Percentiles rank a stretch among this genome's conserved stretches.
Evolutionary conservation across 1,140 invertebrate genomes (phyloP).

Genomic region (Latrodectus geometricus): DNA sequence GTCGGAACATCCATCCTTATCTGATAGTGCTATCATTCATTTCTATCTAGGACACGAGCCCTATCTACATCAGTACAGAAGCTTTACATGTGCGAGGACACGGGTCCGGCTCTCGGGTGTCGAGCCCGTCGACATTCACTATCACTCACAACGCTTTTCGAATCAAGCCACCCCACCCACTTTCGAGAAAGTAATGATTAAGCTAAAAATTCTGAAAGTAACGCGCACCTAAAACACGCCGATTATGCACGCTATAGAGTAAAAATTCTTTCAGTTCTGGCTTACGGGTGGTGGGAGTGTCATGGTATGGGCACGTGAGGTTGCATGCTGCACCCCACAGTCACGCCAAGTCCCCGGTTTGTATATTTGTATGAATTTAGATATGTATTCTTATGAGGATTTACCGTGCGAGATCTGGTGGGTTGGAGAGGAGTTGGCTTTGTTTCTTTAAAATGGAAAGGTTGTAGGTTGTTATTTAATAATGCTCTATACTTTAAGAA

Average conservation of each 20-base stretch:
- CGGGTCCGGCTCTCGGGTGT: background rate
- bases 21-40: background rate
- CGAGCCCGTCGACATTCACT: background rate
- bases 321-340: constrained; percentile 2
- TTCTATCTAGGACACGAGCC: background rate
- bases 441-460: background rate
- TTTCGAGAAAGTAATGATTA: background rate
- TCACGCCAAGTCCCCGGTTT: constrained; percentile 10
- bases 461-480: too few species aligned
- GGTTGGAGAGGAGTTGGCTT: background rate
- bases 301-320: constrained; percentile 5
- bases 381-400: background rate
- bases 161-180: background rate
- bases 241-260: background rate
- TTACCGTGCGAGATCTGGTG: background rate
- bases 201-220: background rate
- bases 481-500: too few species aligned
- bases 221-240: background rate
- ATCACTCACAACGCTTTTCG: background rate
- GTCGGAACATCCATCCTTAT: background rate
- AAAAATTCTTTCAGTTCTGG: background rate
- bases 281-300: background rate
- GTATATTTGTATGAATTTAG: constrained; percentile 39
- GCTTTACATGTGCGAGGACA: background rate
- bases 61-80: background rate